Evolutionary conservation across 2,888 invertebrate species (phyloP).

Genomic region (Esperia sulphurella): DNA sequence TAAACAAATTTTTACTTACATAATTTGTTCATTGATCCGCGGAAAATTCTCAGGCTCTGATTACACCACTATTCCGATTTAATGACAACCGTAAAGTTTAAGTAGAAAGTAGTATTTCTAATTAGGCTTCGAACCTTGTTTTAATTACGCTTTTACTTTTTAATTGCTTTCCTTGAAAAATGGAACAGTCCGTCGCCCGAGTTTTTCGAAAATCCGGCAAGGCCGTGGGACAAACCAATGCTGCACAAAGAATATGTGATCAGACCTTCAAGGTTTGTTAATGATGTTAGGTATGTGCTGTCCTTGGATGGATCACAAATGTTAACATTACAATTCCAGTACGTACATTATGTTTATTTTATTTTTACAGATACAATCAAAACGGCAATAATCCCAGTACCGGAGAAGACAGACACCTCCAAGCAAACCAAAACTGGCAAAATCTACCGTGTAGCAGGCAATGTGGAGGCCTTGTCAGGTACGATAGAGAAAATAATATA

Average conservation of each 20-base stretch:
- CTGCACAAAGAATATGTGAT: constrained; percentile 49
- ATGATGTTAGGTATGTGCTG: not conserved
- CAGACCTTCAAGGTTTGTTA: constrained; percentile 41
- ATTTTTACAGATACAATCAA: constrained; percentile 35
- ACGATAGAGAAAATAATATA: constrained; percentile 41
- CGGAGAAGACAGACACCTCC: constrained; percentile 38
- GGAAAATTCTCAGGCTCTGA: too few relatives aligned
- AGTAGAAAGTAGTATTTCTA: too few relatives aligned
- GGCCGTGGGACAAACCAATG: constrained; percentile 80
- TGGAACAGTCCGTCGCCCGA: constrained; percentile 71
- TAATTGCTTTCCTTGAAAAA: constrained; percentile 15
- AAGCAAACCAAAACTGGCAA: constrained; percentile 50
- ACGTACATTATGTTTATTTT: not conserved
- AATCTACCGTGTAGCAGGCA: constrained; percentile 61
- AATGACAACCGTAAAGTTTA: too few relatives aligned
- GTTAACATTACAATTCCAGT: too few relatives aligned
- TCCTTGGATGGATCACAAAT: not conserved
- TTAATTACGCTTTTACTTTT: constrained; percentile 17
- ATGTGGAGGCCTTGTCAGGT: constrained; percentile 71
- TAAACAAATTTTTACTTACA: too few relatives aligned
- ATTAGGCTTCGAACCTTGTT: not conserved
- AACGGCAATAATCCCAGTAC: constrained; percentile 8
- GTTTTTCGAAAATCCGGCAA: constrained; percentile 75
- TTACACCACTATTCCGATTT: too few relatives aligned
- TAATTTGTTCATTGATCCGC: too few relatives aligned